These are phyloP conservation scores for Camelus bactrianus DNA, from an alignment of 2,113 vertebrate genomes.

Conservation along the genomic window DNA sequence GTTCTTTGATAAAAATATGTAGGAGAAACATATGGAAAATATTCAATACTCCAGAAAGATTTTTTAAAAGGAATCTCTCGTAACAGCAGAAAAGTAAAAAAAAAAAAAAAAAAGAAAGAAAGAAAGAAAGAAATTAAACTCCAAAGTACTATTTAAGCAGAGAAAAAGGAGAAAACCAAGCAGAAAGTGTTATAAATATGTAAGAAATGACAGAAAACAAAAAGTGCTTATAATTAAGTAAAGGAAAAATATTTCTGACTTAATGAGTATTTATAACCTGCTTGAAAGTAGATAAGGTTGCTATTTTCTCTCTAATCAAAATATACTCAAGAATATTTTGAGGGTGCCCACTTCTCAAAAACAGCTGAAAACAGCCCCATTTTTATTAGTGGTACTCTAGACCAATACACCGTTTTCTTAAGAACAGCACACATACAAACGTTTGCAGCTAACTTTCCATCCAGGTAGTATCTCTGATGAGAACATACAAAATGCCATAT, in stretches of 20 bases:
- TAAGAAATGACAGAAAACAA: conserved; percentile 47
- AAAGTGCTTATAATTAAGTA: conserved; percentile 41
- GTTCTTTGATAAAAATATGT: not conserved
- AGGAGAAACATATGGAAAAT: conserved; percentile 9
- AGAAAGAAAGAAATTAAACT: not conserved
- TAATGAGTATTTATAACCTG: not conserved
- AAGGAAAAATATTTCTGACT: not conserved
- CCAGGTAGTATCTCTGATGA: not conserved
- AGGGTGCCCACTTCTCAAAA: conserved; percentile 20
- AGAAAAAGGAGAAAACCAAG: conserved; percentile 46
- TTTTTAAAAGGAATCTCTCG: conserved; percentile 10
- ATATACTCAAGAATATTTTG: not conserved
- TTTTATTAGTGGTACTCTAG: conserved; percentile 13
- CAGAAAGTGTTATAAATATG: conserved; percentile 14
- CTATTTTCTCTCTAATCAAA: not conserved
- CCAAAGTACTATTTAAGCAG: not conserved
- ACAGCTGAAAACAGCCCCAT: conserved; percentile 1
- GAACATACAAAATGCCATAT: not conserved
- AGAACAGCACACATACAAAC: not conserved
- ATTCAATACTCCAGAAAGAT: not conserved
- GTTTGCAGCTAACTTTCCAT: not conserved
- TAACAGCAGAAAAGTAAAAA: not conserved
- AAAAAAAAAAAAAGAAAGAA: not conserved
- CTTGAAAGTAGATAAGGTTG: not conserved
- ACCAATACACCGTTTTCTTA: conserved; percentile 32